Evolutionary conservation across 1,140 invertebrate species (phyloP).

Genomic region (Zaprionus tsacasi): DNA sequence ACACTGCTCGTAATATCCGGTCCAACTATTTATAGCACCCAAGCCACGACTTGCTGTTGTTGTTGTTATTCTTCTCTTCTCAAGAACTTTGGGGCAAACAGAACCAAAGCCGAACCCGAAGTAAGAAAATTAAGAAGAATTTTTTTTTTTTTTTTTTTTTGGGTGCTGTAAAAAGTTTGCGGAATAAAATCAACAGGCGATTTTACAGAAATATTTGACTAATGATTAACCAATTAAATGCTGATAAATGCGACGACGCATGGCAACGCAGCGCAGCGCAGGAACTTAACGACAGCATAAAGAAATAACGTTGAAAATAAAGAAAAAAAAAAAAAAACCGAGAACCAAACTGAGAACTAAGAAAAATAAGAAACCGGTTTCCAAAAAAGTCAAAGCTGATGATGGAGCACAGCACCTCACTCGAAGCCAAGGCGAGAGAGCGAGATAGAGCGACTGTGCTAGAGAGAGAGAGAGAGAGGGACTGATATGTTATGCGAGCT

Average conservation of each 20-base stretch:
- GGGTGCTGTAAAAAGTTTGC: conserved; percentile 38
- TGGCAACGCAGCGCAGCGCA: conserved; percentile 17
- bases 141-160: neutral
- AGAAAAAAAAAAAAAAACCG: neutral
- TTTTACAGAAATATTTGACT: conserved; percentile 74
- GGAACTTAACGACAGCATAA: conserved; percentile 50
- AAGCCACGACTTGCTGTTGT: conserved; percentile 14
- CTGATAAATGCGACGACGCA: conserved; percentile 60
- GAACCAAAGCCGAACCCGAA: neutral
- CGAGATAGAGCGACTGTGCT: neutral
- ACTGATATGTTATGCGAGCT: conserved; percentile 16
- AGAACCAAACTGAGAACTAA: conserved; percentile 1
- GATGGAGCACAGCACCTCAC: conserved; percentile 16
- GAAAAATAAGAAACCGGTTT: conserved; percentile 42
- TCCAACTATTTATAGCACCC: conserved; percentile 25
- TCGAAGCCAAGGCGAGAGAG: neutral
- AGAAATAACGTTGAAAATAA: neutral
- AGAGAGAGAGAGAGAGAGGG: neutral
- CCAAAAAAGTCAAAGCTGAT: conserved; percentile 8
- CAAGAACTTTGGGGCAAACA: conserved; percentile 7
- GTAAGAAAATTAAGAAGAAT: conserved; percentile 6
- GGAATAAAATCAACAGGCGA: conserved; percentile 28
- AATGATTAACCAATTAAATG: conserved; percentile 81
- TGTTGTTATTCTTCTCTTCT: neutral
- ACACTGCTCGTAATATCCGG: conserved; percentile 38